Percentiles rank a stretch among this genome's conserved stretches.
Conservation (phyloP, 2,113 vertebrate genomes). For the Gopherus flavomarginatus region DNA sequence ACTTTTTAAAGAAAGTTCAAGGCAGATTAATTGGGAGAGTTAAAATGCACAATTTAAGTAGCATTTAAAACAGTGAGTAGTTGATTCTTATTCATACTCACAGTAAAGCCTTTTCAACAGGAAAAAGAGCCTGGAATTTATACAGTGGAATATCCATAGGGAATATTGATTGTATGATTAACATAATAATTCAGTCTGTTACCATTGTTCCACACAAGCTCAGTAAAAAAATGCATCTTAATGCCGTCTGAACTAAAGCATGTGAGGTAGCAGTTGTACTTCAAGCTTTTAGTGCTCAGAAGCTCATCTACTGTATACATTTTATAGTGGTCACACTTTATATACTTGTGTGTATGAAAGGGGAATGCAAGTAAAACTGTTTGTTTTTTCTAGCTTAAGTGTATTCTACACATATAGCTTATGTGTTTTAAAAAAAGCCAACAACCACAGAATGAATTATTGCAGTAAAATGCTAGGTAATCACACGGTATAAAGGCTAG, state of each 20-base stretch:
- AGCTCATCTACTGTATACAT: neutral
- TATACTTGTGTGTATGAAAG: neutral
- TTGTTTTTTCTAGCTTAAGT: neutral
- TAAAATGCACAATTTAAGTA: neutral
- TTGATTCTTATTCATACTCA: neutral
- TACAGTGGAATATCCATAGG: neutral
- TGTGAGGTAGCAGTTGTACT: neutral
- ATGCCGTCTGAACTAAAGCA: neutral
- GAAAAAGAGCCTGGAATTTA: neutral
- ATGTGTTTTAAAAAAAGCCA: neutral
- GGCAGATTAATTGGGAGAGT: neutral
- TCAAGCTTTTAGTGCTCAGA: neutral
- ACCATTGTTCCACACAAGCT: neutral
- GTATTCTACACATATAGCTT: neutral
- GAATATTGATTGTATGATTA: conserved; percentile 5
- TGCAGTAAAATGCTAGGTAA: neutral
- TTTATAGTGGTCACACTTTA: neutral
- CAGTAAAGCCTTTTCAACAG: neutral
- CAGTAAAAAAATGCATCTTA: neutral
- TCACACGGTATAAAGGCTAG: fast-evolving
- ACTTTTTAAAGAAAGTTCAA: neutral
- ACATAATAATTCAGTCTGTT: conserved; percentile 11
- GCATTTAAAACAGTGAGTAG: neutral
- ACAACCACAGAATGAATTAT: neutral
- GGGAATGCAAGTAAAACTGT: neutral